phyloP scores from a whole-genome alignment of 2,113 vertebrate species.

The Hirundichthys speculiger region DNA sequence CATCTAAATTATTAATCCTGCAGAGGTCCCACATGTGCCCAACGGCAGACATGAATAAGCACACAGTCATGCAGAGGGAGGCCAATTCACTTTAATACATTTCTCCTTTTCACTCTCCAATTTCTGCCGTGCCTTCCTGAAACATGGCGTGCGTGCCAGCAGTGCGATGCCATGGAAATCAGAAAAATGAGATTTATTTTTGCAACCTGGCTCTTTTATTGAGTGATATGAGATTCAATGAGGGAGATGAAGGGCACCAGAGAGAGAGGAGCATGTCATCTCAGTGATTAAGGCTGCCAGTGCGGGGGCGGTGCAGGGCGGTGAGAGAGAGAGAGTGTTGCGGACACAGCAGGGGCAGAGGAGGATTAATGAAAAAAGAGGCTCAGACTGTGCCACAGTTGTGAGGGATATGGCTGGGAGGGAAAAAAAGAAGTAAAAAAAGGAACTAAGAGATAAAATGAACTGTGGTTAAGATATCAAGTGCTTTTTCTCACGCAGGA shows the following conservation, averaged over 20 bases:
- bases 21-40: slow-evolving; percentile 15
- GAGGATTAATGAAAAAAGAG: slow-evolving; percentile 43
- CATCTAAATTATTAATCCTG: slow-evolving; percentile 60
- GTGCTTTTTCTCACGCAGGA: too few relatives aligned
- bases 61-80: background rate
- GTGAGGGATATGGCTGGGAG: slow-evolving; percentile 27
- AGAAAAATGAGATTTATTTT: slow-evolving; percentile 32
- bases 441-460: too few relatives aligned
- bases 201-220: slow-evolving; percentile 13
- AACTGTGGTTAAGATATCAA: too few relatives aligned
- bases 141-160: slow-evolving; percentile 6
- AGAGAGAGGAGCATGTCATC: slow-evolving; percentile 36
- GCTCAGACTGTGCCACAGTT: slow-evolving; percentile 29
- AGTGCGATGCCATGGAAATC: slow-evolving; percentile 29
- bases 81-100: slow-evolving; percentile 1
- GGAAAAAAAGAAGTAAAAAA: background rate
- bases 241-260: slow-evolving; percentile 46
- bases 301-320: slow-evolving; percentile 19
- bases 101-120: slow-evolving; percentile 7
- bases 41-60: background rate
- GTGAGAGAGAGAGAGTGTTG: slow-evolving; percentile 14
- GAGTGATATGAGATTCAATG: slow-evolving; percentile 39
- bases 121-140: slow-evolving; percentile 3
- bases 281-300: slow-evolving; percentile 59
- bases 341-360: slow-evolving; percentile 37